Percentiles rank a stretch among this genome's conserved stretches.
These are phyloP conservation scores for Meda fulgida DNA, from an alignment of 2,797 vertebrate genomes.

Conservation along the genomic window DNA sequence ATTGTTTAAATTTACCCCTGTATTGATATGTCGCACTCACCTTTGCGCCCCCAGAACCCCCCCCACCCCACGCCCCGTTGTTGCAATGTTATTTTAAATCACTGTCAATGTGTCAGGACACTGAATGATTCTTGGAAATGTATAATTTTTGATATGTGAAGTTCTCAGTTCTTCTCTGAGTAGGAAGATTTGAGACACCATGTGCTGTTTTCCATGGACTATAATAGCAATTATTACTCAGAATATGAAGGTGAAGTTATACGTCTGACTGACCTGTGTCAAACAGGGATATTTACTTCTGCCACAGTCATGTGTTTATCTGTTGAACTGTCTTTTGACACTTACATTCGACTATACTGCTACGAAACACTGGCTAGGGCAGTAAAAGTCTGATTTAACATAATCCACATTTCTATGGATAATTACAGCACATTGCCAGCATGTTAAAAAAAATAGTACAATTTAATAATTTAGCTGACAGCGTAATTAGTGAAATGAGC, in stretches of 20 bases:
- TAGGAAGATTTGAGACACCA: constrained; percentile 9
- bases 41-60: neutral
- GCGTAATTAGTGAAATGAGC: constrained; percentile 19
- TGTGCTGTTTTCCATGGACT: constrained; percentile 32
- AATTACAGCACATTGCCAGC: constrained; percentile 18
- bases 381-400: neutral
- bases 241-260: neutral
- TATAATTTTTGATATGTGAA: neutral
- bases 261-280: neutral
- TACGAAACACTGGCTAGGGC: neutral
- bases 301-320: neutral
- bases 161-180: constrained; percentile 9
- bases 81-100: too few species aligned
- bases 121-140: neutral
- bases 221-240: constrained; percentile 26
- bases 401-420: constrained; percentile 12
- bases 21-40: neutral
- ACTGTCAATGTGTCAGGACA: neutral
- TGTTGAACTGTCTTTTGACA: constrained; percentile 3
- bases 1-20: neutral
- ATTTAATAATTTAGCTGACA: neutral
- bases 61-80: too few species aligned
- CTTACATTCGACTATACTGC: neutral
- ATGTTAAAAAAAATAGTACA: constrained; percentile 11
- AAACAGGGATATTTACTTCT: neutral